These are phyloP conservation scores for Lerema accius DNA, from an alignment of 1,140 invertebrate species.

Conservation along the genomic window DNA sequence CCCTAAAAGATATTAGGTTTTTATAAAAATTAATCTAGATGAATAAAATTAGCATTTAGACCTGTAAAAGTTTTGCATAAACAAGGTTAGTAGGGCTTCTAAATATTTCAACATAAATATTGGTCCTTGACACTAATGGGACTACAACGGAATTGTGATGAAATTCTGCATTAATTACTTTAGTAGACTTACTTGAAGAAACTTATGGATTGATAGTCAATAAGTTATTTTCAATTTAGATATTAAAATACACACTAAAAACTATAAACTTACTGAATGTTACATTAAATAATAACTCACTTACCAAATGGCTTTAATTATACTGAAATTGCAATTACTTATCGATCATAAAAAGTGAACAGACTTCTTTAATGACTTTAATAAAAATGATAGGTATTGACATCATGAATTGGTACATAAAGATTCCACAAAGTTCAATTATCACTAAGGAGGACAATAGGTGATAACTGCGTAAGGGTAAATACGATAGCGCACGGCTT, in stretches of 20 bases:
- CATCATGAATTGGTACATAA: constrained; percentile 21
- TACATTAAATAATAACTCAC: neutral
- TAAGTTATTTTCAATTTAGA: neutral
- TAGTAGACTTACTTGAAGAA: too few species aligned
- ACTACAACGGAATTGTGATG: too few species aligned
- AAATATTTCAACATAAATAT: too few species aligned
- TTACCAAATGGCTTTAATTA: constrained; percentile 3
- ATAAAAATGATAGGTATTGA: constrained; percentile 30
- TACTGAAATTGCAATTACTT: neutral
- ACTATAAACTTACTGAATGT: neutral
- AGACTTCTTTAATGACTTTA: constrained; percentile 19
- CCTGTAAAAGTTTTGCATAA: too few species aligned
- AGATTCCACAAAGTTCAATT: constrained; percentile 14
- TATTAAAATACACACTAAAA: neutral
- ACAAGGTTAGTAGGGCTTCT: too few species aligned
- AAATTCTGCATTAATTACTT: too few species aligned
- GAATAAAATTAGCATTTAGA: too few species aligned
- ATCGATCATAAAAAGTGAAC: constrained; percentile 2
- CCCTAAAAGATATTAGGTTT: too few species aligned
- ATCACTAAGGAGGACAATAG: constrained; percentile 30
- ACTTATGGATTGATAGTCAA: too few species aligned
- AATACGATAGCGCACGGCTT: constrained; percentile 35
- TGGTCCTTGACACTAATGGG: too few species aligned
- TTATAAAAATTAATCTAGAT: too few species aligned
- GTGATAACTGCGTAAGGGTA: constrained; percentile 37